phyloP scores from a whole-genome alignment of 1,140 invertebrate species.

The Danaus melanippus region DNA sequence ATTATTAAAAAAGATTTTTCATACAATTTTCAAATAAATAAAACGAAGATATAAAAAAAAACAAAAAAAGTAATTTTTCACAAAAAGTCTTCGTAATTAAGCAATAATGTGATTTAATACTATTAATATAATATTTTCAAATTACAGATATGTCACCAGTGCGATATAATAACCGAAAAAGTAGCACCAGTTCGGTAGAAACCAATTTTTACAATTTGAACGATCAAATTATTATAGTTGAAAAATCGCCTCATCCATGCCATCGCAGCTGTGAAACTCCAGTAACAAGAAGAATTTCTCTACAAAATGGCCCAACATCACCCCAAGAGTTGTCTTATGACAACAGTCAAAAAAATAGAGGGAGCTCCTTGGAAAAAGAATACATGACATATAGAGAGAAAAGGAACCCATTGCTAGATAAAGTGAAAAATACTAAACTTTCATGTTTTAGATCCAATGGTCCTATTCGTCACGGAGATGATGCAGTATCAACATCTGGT shows the following conservation, averaged over 20 bases:
- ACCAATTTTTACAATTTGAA: slow-evolving; percentile 79
- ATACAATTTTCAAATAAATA: too few relatives aligned
- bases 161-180: slow-evolving; percentile 76
- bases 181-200: slow-evolving; percentile 77
- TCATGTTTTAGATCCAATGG: slow-evolving; percentile 77
- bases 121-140: slow-evolving; percentile 18
- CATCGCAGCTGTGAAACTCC: slow-evolving; percentile 53
- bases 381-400: slow-evolving; percentile 74
- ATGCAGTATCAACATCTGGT: slow-evolving; percentile 65
- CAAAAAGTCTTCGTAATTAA: too few relatives aligned
- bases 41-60: too few relatives aligned
- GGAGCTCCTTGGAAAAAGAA: slow-evolving; percentile 70
- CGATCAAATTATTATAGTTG: slow-evolving; percentile 73
- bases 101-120: too few relatives aligned
- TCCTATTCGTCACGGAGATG: slow-evolving; percentile 60
- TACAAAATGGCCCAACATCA: slow-evolving; percentile 59
- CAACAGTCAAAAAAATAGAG: slow-evolving; percentile 58
- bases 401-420: slow-evolving; percentile 78
- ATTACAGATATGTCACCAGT: slow-evolving; percentile 79
- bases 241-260: slow-evolving; percentile 68
- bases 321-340: slow-evolving; percentile 46
- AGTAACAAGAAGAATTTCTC: slow-evolving; percentile 55
- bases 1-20: too few relatives aligned
- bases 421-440: slow-evolving; percentile 80
- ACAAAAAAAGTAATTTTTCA: too few relatives aligned